A percentile compares a stretch with the other conserved stretches of the same genome.
Evolutionary conservation across 2,888 invertebrate species (phyloP).

Genomic region (Standfussiana lucernea): DNA sequence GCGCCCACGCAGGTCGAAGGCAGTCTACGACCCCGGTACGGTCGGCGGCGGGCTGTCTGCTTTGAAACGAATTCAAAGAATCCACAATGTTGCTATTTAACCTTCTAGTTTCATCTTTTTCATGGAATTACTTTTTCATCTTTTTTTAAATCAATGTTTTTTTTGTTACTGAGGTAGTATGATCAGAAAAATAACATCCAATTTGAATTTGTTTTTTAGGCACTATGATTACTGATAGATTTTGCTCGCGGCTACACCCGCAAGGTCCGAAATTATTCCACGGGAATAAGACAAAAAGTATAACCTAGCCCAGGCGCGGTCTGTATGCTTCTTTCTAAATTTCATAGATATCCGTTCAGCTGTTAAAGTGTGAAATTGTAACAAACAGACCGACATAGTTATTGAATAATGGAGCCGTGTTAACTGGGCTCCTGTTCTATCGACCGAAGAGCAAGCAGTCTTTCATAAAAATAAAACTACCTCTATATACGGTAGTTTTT

Average conservation of each 20-base stretch:
- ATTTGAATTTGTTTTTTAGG: background rate
- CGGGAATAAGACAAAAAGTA: background rate
- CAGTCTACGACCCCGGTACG: constrained; percentile 64
- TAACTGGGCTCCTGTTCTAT: background rate
- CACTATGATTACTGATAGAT: background rate
- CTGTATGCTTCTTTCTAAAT: background rate
- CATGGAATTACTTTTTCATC: background rate
- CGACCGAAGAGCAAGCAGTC: background rate
- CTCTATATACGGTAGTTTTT: constrained; percentile 6
- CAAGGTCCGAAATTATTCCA: background rate
- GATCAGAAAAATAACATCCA: background rate
- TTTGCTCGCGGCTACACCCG: background rate
- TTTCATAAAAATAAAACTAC: constrained; percentile 9
- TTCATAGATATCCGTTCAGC: background rate
- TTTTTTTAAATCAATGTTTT: background rate
- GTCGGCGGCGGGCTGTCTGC: constrained; percentile 51
- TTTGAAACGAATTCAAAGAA: constrained; percentile 16
- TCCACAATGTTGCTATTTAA: background rate
- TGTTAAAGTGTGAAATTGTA: background rate
- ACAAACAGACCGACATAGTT: background rate
- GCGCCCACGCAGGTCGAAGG: constrained; percentile 69
- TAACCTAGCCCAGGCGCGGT: background rate
- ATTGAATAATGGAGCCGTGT: background rate
- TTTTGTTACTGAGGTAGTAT: background rate
- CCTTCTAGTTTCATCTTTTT: background rate